phyloP scores from a whole-genome alignment of 2,113 vertebrate species.

The Solea solea region DNA sequence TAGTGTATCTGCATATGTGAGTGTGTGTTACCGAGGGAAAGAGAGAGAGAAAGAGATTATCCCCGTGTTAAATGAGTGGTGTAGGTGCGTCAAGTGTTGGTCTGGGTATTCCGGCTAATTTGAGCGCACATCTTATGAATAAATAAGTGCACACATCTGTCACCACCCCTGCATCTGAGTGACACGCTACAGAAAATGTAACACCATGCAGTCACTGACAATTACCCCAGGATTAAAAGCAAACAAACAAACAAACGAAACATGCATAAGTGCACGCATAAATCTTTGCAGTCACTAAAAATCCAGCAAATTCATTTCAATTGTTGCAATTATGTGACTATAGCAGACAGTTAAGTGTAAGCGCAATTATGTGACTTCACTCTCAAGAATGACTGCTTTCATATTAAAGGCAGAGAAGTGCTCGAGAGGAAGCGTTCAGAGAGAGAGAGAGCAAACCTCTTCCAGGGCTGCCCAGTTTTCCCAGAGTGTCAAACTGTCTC shows the following conservation, averaged over 20 bases:
- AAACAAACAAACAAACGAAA: background rate
- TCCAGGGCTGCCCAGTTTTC: no score
- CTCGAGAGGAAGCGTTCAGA: no score
- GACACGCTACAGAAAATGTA: constrained; percentile 33
- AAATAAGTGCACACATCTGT: constrained; percentile 52
- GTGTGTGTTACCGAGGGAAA: background rate
- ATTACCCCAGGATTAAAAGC: constrained; percentile 24
- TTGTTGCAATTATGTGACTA: constrained; percentile 27
- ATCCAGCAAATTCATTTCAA: constrained; percentile 10
- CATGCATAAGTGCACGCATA: background rate
- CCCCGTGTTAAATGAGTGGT: constrained; percentile 21
- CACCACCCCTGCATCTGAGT: constrained; percentile 33
- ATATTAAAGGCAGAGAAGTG: background rate
- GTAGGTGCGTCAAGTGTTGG: constrained; percentile 29
- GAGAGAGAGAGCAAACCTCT: no score
- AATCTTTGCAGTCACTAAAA: constrained; percentile 8
- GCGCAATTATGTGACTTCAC: constrained; percentile 11
- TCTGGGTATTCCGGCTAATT: constrained; percentile 57
- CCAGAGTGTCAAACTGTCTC: no score
- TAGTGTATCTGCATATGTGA: background rate
- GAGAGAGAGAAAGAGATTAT: constrained; percentile 15
- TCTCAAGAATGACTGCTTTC: constrained; percentile 7
- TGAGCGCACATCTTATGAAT: constrained; percentile 52
- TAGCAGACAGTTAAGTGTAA: constrained; percentile 17
- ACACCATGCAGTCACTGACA: constrained; percentile 35